A percentile compares a stretch with the other conserved stretches of the same genome.
phyloP scores from a whole-genome alignment of 1,140 invertebrate species.

The Drosophila subpulchrella region DNA sequence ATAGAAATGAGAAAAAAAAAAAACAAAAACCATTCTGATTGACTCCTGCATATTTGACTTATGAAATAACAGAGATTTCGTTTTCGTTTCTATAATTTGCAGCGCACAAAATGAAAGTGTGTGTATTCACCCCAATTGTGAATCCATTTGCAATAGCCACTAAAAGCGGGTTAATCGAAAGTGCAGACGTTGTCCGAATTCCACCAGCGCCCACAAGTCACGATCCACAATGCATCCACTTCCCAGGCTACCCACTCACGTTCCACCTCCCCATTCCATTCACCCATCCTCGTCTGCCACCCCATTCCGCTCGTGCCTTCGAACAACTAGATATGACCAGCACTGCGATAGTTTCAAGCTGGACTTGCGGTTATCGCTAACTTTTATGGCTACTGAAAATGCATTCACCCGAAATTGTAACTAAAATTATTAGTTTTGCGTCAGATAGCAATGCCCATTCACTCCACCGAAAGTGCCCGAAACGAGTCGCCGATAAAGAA shows the following conservation, averaged over 20 bases:
- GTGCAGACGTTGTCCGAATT: constrained; percentile 49
- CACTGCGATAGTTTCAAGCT: constrained; percentile 22
- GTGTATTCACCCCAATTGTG: constrained; percentile 76
- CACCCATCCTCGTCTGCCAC: not conserved
- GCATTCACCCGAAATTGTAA: constrained; percentile 73
- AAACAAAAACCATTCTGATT: constrained; percentile 12
- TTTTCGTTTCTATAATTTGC: constrained; percentile 79
- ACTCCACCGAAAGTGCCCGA: constrained; percentile 77
- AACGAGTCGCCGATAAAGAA: constrained; percentile 55
- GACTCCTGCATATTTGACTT: constrained; percentile 25
- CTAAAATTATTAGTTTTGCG: constrained; percentile 84
- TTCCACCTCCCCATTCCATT: not conserved
- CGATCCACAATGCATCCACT: not conserved
- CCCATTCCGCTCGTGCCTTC: constrained; percentile 9
- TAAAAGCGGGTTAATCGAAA: constrained; percentile 75
- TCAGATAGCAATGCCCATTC: constrained; percentile 84
- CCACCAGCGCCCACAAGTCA: constrained; percentile 2
- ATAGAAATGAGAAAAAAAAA: not conserved
- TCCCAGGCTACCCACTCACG: not conserved
- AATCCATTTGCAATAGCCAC: constrained; percentile 73
- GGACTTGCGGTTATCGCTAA: constrained; percentile 65
- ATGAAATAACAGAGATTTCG: constrained; percentile 64
- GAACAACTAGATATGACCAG: constrained; percentile 36
- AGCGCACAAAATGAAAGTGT: constrained; percentile 73
- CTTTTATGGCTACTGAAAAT: constrained; percentile 75